A percentile compares a stretch with the other conserved stretches of the same genome.
Evolutionary conservation across 2,888 invertebrate genomes (phyloP).

Genomic region (Mythimna loreyi): DNA sequence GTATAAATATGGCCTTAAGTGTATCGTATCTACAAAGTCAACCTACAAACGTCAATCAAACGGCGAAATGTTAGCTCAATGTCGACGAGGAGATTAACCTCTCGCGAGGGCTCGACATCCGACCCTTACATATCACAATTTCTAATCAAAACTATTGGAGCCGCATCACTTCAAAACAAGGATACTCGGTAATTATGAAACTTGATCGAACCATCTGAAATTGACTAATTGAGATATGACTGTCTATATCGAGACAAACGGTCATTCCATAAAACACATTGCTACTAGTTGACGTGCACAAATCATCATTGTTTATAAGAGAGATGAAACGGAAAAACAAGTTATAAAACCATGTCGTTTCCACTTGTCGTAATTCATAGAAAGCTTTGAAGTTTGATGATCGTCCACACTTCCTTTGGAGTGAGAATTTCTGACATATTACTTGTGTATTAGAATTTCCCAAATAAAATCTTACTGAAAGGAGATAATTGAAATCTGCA

Average conservation of each 20-base stretch:
- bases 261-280: constrained; percentile 53
- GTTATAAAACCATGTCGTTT: constrained; percentile 68
- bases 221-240: constrained; percentile 22
- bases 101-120: constrained; percentile 69
- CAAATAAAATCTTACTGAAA: constrained; percentile 8
- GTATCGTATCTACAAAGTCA: constrained; percentile 66
- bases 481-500: too few relatives aligned
- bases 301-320: constrained; percentile 69
- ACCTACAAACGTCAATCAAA: constrained; percentile 76
- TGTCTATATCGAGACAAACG: constrained; percentile 30
- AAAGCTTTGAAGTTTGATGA: constrained; percentile 74
- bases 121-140: constrained; percentile 66
- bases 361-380: constrained; percentile 68
- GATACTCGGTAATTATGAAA: constrained; percentile 35
- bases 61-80: constrained; percentile 74
- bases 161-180: constrained; percentile 38
- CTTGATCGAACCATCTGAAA: constrained; percentile 25
- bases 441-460: constrained; percentile 16
- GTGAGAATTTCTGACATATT: constrained; percentile 50
- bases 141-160: constrained; percentile 62
- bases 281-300: constrained; percentile 58
- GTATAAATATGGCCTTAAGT: constrained; percentile 57
- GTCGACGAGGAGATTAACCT: constrained; percentile 76
- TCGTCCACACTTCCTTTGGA: constrained; percentile 68
- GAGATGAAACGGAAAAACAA: constrained; percentile 68